Conservation (phyloP, 2,888 invertebrate species). For the Parascotia fuliginaria region DNA sequence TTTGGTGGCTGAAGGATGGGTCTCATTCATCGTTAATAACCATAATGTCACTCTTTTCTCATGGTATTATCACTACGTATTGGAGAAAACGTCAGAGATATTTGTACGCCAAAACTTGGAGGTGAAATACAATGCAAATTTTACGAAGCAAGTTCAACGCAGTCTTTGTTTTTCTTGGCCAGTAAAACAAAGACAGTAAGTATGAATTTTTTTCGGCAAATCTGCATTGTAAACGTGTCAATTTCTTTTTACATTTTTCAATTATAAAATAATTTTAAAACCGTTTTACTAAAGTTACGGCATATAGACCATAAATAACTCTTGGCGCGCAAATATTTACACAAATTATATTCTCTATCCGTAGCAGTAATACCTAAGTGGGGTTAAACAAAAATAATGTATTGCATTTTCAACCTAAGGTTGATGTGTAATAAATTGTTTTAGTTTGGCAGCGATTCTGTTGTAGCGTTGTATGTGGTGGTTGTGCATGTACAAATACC, state of each 20-base stretch:
- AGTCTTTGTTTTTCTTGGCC: too few relatives aligned
- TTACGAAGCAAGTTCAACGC: too few relatives aligned
- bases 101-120: neutral
- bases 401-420: slow-evolving; percentile 22
- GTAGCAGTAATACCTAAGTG: neutral
- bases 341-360: neutral
- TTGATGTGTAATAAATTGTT: slow-evolving; percentile 24
- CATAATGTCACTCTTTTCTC: slow-evolving; percentile 17
- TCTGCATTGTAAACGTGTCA: too few relatives aligned
- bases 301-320: neutral
- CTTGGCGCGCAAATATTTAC: neutral
- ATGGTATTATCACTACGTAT: neutral
- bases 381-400: neutral
- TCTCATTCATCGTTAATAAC: slow-evolving; percentile 47
- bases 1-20: slow-evolving; percentile 58
- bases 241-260: too few relatives aligned
- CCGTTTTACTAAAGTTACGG: neutral
- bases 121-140: too few relatives aligned
- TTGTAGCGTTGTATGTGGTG: slow-evolving; percentile 36
- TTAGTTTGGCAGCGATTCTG: slow-evolving; percentile 13
- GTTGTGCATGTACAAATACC: slow-evolving; percentile 32
- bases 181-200: too few relatives aligned
- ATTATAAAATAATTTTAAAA: too few relatives aligned
- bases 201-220: too few relatives aligned
- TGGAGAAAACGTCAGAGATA: neutral